Conservation (phyloP, 1,140 invertebrate species). For the Drosophila bocqueti region DNA sequence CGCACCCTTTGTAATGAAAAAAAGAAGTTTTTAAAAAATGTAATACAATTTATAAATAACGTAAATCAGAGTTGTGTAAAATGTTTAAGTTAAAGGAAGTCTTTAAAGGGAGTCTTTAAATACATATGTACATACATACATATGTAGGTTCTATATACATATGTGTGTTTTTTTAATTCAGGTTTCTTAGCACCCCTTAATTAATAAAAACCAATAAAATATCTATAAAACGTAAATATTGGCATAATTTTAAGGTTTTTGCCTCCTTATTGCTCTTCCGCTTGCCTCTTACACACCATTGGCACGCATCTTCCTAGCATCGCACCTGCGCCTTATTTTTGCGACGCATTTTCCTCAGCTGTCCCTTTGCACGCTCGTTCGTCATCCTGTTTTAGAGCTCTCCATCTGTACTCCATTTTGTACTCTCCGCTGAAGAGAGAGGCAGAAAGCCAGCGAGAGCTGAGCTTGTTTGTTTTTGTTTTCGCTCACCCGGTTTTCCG, state of each 20-base stretch:
- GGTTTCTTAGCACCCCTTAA: neutral
- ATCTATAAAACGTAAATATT: neutral
- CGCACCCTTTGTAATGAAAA: too few species aligned
- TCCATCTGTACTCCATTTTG: conserved; percentile 1
- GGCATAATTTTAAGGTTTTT: neutral
- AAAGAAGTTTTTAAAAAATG: too few species aligned
- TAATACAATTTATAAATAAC: too few species aligned
- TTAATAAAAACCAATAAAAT: neutral
- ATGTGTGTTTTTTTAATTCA: neutral
- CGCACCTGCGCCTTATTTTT: conserved; percentile 75
- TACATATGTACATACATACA: too few species aligned
- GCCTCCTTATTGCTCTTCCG: neutral
- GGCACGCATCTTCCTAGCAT: conserved; percentile 41
- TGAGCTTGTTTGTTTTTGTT: conserved; percentile 55
- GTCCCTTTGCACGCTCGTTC: conserved; percentile 55
- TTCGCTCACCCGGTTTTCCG: conserved; percentile 66
- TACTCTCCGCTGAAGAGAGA: conserved; percentile 4
- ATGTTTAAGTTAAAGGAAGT: too few species aligned
- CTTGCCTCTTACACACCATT: neutral
- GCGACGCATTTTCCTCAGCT: conserved; percentile 71
- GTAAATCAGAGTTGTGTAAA: too few species aligned
- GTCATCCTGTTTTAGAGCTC: conserved; percentile 46
- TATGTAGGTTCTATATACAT: too few species aligned
- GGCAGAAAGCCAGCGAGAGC: neutral
- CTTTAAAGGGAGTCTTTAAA: too few species aligned